A percentile compares a stretch with the other conserved stretches of the same genome.
These are phyloP conservation scores for Epiblema foenella DNA, from an alignment of 2,888 invertebrate species.

Conservation along the genomic window DNA sequence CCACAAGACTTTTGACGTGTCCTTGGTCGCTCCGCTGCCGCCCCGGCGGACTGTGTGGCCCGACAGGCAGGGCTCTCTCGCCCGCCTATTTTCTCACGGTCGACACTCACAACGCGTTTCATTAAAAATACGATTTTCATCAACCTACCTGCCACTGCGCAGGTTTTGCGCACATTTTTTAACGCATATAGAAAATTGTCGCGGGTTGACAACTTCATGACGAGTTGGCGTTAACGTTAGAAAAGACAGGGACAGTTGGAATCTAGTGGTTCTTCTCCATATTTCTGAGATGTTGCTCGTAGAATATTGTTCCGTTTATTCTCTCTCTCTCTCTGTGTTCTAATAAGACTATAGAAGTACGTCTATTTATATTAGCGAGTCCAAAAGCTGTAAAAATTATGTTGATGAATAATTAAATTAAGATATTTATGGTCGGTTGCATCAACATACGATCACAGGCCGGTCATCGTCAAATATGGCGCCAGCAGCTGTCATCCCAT, in stretches of 20 bases:
- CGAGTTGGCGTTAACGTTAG: conserved; percentile 27
- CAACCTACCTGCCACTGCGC: conserved; percentile 26
- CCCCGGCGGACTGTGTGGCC: conserved; percentile 51
- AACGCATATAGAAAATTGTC: conserved; percentile 32
- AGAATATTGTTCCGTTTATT: too few species aligned
- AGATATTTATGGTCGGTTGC: too few species aligned
- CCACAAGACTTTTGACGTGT: too few species aligned
- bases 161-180: conserved; percentile 30
- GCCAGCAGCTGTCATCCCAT: too few species aligned
- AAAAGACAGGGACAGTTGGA: conserved; percentile 1
- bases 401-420: too few species aligned
- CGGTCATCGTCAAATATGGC: too few species aligned
- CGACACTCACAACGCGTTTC: conserved; percentile 47
- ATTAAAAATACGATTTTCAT: conserved; percentile 41
- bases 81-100: conserved; percentile 73
- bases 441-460: too few species aligned
- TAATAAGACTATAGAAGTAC: too few species aligned
- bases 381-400: too few species aligned
- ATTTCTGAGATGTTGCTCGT: too few species aligned
- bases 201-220: conserved; percentile 36
- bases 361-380: too few species aligned
- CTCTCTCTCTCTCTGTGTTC: too few species aligned
- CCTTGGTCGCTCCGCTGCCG: neutral
- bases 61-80: conserved; percentile 61
- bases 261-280: neutral